Evolutionary conservation across 2,113 vertebrate genomes (phyloP).

Genomic region (Scomber japonicus): DNA sequence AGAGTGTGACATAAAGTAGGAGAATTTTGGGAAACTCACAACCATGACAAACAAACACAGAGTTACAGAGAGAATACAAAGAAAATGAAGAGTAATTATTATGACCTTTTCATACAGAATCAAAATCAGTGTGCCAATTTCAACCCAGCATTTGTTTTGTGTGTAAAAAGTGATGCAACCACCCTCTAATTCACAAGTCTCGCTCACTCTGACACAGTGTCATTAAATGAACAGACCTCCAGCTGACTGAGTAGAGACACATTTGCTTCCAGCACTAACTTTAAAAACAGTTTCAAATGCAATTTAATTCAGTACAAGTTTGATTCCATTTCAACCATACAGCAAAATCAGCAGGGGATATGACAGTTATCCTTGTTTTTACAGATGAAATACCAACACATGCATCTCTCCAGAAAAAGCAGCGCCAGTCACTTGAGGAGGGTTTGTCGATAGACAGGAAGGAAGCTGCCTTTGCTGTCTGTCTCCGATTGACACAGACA

Average conservation of each 20-base stretch:
- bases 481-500: constrained; percentile 35
- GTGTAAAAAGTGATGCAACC: neutral
- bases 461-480: constrained; percentile 38
- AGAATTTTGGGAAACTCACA: neutral
- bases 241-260: constrained; percentile 39
- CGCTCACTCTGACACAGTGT: constrained; percentile 14
- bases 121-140: neutral
- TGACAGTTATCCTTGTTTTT: constrained; percentile 56
- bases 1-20: neutral
- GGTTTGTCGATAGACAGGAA: constrained; percentile 9
- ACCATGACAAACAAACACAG: neutral
- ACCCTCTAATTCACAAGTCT: constrained; percentile 26
- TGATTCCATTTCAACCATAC: constrained; percentile 49
- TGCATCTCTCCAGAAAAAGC: constrained; percentile 42
- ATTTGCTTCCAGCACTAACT: constrained; percentile 41
- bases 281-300: constrained; percentile 61
- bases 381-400: constrained; percentile 58
- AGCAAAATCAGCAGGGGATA: constrained; percentile 28
- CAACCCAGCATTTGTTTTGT: neutral
- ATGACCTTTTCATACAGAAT: constrained; percentile 3
- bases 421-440: constrained; percentile 45
- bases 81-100: constrained; percentile 8
- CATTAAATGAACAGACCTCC: constrained; percentile 53
- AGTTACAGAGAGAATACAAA: neutral
- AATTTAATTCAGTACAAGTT: constrained; percentile 45